These are phyloP conservation scores for Orestias chungarensis DNA, from an alignment of 2,797 vertebrate genomes.

Conservation along the genomic window DNA sequence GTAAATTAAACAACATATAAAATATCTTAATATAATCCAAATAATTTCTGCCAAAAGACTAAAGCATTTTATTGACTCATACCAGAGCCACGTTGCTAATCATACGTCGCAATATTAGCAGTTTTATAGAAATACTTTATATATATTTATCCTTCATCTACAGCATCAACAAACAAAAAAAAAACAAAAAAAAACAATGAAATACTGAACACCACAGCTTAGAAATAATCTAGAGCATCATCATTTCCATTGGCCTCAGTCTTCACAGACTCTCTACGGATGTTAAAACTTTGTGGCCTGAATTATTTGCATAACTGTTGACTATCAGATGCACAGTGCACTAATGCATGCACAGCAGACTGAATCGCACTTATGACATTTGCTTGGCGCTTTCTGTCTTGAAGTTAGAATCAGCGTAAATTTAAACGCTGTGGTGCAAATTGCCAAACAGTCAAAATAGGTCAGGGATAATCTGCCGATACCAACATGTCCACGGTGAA, in stretches of 20 bases:
- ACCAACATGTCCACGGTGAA: no score
- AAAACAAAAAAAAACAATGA: not conserved
- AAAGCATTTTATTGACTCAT: no score
- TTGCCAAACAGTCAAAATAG: not conserved
- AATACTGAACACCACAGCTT: constrained; percentile 7
- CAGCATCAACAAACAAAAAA: not conserved
- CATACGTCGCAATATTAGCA: not conserved
- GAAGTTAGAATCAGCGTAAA: not conserved
- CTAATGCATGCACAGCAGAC: not conserved
- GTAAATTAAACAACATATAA: not conserved
- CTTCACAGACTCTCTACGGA: not conserved
- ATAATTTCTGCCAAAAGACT: not conserved
- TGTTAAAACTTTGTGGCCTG: not conserved
- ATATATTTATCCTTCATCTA: not conserved
- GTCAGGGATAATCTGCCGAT: not conserved
- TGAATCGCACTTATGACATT: not conserved
- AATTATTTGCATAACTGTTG: constrained; percentile 3
- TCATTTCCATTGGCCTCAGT: constrained; percentile 16
- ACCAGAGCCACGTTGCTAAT: not conserved
- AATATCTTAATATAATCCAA: not conserved
- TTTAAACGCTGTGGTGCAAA: not conserved
- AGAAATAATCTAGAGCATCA: not conserved
- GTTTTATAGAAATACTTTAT: not conserved
- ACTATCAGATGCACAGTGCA: constrained; percentile 9
- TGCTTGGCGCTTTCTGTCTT: not conserved